Conservation (phyloP, 2,888 invertebrate species). For the Caenorhabditis doughertyi region DNA sequence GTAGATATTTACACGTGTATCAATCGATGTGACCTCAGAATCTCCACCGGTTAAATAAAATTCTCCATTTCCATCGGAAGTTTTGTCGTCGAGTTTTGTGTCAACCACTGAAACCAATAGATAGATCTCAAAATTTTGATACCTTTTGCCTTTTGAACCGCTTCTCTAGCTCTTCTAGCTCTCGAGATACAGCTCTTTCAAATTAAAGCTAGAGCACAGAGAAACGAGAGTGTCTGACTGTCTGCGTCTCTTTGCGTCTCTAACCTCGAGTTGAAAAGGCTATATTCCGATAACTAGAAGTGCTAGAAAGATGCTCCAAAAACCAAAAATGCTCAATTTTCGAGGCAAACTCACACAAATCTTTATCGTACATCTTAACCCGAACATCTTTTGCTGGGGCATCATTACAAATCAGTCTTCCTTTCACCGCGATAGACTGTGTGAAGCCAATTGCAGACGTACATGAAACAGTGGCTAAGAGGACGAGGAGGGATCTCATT, state of each 20-base stretch:
- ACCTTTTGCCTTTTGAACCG: no score
- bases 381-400: conserved; percentile 67
- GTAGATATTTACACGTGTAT: conserved; percentile 64
- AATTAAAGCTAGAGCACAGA: no score
- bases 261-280: no score
- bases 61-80: conserved; percentile 63
- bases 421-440: conserved; percentile 70
- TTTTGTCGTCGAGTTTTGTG: conserved; percentile 69
- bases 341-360: conserved; percentile 60
- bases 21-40: conserved; percentile 61
- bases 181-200: no score
- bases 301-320: no score
- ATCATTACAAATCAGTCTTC: conserved; percentile 69
- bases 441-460: conserved; percentile 64
- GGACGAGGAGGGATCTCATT: conserved; percentile 32
- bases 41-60: conserved; percentile 64
- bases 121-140: no score
- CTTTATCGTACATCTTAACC: conserved; percentile 71
- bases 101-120: conserved; percentile 67
- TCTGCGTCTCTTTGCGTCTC: no score
- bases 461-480: conserved; percentile 32
- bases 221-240: no score
- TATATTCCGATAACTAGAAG: no score
- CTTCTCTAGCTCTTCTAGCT: no score
- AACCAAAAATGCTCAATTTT: not conserved